Conservation (phyloP, 1,140 invertebrate genomes). For the Drosophila azteca region DNA sequence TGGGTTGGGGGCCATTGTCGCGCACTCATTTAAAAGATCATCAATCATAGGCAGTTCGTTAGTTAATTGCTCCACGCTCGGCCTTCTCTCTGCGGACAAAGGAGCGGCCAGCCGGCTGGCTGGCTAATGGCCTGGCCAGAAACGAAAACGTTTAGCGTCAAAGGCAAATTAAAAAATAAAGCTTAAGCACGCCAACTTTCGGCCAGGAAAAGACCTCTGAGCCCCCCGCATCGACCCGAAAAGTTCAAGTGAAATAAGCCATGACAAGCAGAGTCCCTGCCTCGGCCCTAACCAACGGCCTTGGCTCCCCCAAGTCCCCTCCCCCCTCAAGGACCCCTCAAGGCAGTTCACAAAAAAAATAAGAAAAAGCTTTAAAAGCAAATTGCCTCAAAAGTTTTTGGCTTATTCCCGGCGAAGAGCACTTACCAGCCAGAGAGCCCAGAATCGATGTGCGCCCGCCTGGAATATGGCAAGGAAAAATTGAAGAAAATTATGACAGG, state of each 20-base stretch:
- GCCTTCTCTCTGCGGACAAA: constrained; percentile 41
- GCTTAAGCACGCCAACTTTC: constrained; percentile 72
- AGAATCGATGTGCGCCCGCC: constrained; percentile 52
- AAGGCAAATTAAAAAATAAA: constrained; percentile 77
- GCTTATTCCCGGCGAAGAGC: constrained; percentile 59
- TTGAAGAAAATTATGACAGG: constrained; percentile 69
- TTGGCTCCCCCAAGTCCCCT: not conserved
- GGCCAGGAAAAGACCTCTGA: constrained; percentile 41
- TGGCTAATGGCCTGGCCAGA: constrained; percentile 53
- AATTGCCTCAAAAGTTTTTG: constrained; percentile 63
- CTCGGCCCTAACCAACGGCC: not conserved
- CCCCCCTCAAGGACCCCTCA: constrained; percentile 27
- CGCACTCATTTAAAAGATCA: constrained; percentile 80
- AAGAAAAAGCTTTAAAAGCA: constrained; percentile 60
- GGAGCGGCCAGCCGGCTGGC: constrained; percentile 62
- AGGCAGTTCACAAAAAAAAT: not conserved
- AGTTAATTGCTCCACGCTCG: constrained; percentile 67
- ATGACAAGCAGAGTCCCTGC: constrained; percentile 52
- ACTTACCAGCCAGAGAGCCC: constrained; percentile 32
- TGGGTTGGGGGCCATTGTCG: constrained; percentile 50
- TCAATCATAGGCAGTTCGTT: constrained; percentile 77
- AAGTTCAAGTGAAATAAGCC: constrained; percentile 81
- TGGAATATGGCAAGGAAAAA: constrained; percentile 17
- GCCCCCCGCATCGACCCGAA: constrained; percentile 33
- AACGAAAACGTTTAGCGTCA: constrained; percentile 65